A percentile compares a stretch with the other conserved stretches of the same genome.
Evolutionary conservation across 2,113 vertebrate genomes (phyloP).

Genomic region (Petrocephalus zakoni): DNA sequence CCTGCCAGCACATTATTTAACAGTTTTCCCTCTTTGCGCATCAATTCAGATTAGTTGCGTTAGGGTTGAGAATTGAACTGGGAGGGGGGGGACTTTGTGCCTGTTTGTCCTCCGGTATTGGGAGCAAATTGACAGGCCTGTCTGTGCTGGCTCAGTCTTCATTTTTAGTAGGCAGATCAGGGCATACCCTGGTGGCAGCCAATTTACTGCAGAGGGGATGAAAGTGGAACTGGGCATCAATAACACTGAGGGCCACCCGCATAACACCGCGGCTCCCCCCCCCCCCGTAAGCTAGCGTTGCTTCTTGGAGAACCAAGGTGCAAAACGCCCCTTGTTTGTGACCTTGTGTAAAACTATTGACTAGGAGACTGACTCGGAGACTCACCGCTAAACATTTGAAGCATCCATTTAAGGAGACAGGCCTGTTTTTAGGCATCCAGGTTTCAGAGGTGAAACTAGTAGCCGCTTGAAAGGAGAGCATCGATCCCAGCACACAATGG

Average conservation of each 20-base stretch:
- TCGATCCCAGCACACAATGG: not conserved
- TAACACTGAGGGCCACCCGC: not conserved
- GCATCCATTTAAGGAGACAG: not conserved
- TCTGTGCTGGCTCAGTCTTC: conserved; percentile 58
- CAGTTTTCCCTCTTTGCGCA: conserved; percentile 35
- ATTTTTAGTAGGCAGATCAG: conserved; percentile 57
- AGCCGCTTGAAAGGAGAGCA: not conserved
- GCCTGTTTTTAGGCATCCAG: not conserved
- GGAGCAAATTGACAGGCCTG: conserved; percentile 64
- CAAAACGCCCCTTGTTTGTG: not conserved
- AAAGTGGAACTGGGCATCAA: conserved; percentile 34
- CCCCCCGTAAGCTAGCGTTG: not conserved
- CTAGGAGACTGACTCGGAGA: not conserved
- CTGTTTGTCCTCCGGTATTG: conserved; percentile 48
- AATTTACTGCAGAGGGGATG: conserved; percentile 60
- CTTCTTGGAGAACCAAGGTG: not conserved
- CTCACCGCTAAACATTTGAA: not conserved
- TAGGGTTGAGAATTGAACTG: conserved; percentile 51
- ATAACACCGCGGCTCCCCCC: not conserved
- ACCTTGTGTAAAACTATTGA: not conserved
- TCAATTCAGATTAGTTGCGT: conserved; percentile 50
- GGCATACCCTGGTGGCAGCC: conserved; percentile 57
- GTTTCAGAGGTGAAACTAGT: not conserved
- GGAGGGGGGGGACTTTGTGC: conserved; percentile 37
- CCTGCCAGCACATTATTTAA: conserved; percentile 42